Base-by-base conservation (phyloP, 2,888 invertebrate genomes). In the Gryllus longicercus region DNA sequence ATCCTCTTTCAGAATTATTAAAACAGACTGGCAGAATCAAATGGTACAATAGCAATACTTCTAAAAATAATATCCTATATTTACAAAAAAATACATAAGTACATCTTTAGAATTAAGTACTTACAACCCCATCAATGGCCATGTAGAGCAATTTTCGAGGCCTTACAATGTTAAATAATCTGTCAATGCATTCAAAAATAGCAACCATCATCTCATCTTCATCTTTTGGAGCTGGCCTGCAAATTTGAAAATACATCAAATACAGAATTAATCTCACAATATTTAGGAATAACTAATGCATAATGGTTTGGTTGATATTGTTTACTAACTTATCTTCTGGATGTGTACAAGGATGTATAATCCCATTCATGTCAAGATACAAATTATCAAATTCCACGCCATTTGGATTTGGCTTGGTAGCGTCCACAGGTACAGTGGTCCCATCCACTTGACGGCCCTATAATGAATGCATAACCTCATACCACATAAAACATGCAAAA, bases 141-240 rank as follows among this genome's bases (percentile, higher is more conserved):
- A 99, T 99, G 87, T 99, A 99, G 82, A 99, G 88, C 76, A 99
- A 84, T 87, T 96, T 96, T 84, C 96, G 90, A 0, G 98, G 98
- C 83, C 98, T 90, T 0, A 98, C 96, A 85, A 98, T 98, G 78
- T 93, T 91, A 88, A 99, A 96, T 82, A 99, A 90, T 81, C 98
- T 90, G 88, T 99, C 99, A 83, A 99, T 98, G 87, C 98, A 99
- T 85, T 98, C 98, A 87, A 99, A 99, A 86, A 99, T 99, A 77
- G 97, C 96, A 78, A 97, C 91, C 98, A 99, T 99, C 99, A 99
- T 99, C 90, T 99, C 99, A 85, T 99, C 98, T 87, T 99, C 99
- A 89, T 97, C 95, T 88, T 95, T 96, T 0, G 99, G 99, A 0
- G 99, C 94, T 2, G 98, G 97, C 83, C 91, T 91, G 83, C 50